Evolutionary conservation across 1,140 invertebrate genomes (phyloP).

Genomic region (Hyles vespertilio): DNA sequence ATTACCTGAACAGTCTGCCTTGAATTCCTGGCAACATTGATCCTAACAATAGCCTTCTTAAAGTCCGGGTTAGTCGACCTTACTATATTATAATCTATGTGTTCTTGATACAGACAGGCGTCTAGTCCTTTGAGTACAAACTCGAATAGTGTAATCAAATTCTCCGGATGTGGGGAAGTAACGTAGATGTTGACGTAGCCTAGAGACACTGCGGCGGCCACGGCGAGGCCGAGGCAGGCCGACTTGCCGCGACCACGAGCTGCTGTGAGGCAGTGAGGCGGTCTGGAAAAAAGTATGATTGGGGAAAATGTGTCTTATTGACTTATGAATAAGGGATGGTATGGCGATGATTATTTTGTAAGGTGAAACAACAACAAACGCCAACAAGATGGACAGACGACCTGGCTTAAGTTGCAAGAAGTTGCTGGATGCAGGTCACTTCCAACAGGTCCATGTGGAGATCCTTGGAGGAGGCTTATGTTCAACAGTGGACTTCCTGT

Average conservation of each 20-base stretch:
- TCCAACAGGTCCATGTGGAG: too few relatives aligned
- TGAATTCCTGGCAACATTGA: slow-evolving; percentile 94
- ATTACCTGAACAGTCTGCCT: slow-evolving; percentile 96
- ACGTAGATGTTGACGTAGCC: slow-evolving; percentile 99
- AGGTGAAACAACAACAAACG: too few relatives aligned
- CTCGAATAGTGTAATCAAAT: slow-evolving; percentile 98
- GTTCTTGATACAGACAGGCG: slow-evolving; percentile 96
- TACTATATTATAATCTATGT: slow-evolving; percentile 97
- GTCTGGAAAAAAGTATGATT: slow-evolving; percentile 59
- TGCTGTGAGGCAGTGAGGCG: slow-evolving; percentile 96
- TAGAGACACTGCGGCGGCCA: slow-evolving; percentile 89
- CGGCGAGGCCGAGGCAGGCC: slow-evolving; percentile 95
- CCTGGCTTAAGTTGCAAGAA: too few relatives aligned
- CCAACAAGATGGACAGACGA: too few relatives aligned
- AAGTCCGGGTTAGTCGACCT: slow-evolving; percentile 97
- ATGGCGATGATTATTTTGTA: too few relatives aligned
- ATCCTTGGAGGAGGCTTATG: too few relatives aligned
- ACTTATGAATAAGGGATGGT: too few relatives aligned
- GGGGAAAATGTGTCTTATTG: background rate
- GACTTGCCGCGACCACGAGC: slow-evolving; percentile 98
- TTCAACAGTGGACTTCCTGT: too few relatives aligned
- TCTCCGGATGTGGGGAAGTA: slow-evolving; percentile 98
- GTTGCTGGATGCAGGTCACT: too few relatives aligned
- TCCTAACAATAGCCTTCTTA: slow-evolving; percentile 96
- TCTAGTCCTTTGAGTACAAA: slow-evolving; percentile 98